Evolutionary conservation across 2,113 vertebrate genomes (phyloP).

Genomic region (Nothoprocta pentlandii): DNA sequence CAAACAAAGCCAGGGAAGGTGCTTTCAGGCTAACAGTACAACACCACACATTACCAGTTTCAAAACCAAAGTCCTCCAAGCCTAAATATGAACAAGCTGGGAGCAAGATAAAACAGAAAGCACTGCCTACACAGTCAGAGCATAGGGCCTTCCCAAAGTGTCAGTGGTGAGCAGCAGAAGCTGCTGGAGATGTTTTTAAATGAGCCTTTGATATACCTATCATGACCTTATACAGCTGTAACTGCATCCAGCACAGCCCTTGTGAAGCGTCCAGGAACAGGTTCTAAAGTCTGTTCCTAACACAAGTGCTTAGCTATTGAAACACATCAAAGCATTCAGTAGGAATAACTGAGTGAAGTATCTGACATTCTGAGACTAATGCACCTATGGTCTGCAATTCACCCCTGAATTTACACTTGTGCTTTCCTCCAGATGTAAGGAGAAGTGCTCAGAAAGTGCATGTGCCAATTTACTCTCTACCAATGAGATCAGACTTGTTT

Average conservation of each 20-base stretch:
- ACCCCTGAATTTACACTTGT: not conserved
- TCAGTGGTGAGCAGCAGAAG: not conserved
- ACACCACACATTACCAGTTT: not conserved
- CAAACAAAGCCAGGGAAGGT: not conserved
- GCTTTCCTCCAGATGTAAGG: not conserved
- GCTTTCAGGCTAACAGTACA: not conserved
- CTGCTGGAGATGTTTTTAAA: not conserved
- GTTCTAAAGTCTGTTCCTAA: not conserved
- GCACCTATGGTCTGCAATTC: not conserved
- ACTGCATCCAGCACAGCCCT: not conserved
- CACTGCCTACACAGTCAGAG: not conserved
- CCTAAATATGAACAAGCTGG: not conserved
- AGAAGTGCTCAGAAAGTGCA: not conserved
- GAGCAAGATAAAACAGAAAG: not conserved
- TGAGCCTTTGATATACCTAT: not conserved
- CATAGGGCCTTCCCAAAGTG: not conserved
- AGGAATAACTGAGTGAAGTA: not conserved
- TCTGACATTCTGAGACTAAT: not conserved
- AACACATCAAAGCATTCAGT: not conserved
- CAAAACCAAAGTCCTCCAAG: not conserved
- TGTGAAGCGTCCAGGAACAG: not conserved
- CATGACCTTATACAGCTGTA: not conserved
- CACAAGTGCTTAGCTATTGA: not conserved
- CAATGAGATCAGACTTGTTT: not conserved
- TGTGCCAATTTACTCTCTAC: not conserved